A percentile compares a stretch with the other conserved stretches of the same genome.
Conservation (phyloP, 2,888 invertebrate species). For the Amblyjoppa proteus region DNA sequence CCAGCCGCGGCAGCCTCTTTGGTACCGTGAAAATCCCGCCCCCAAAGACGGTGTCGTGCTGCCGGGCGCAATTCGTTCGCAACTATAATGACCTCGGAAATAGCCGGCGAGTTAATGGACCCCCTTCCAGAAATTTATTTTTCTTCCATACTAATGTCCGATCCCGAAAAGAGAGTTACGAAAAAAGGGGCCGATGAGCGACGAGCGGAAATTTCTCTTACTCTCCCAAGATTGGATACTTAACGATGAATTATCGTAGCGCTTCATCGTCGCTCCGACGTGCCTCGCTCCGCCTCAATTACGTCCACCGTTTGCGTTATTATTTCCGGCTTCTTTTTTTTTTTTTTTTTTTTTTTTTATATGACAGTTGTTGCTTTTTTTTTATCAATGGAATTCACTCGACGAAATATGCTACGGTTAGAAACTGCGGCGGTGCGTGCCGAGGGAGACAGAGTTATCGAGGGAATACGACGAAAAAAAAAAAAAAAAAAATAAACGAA, state of each 20-base stretch:
- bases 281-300: constrained; percentile 46
- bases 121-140: constrained; percentile 63
- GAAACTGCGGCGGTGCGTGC: constrained; percentile 14
- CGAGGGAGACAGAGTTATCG: constrained; percentile 29
- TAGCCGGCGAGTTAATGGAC: constrained; percentile 63
- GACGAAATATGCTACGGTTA: constrained; percentile 18
- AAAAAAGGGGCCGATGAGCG: constrained; percentile 1
- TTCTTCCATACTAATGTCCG: constrained; percentile 43
- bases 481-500: background rate
- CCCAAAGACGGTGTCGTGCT: constrained; percentile 26
- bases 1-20: constrained; percentile 14
- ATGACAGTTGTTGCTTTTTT: background rate
- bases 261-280: constrained; percentile 43
- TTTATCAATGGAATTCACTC: constrained; percentile 36
- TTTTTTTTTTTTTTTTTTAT: constrained; percentile 5
- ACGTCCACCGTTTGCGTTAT: constrained; percentile 43
- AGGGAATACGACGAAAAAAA: constrained; percentile 19
- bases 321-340: constrained; percentile 42
- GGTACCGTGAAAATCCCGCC: constrained; percentile 27
- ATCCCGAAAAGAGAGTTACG: constrained; percentile 20
- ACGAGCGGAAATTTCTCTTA: constrained; percentile 21
- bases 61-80: constrained; percentile 41
- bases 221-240: constrained; percentile 49
- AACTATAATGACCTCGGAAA: constrained; percentile 60
- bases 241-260: constrained; percentile 60